These are phyloP conservation scores for Pseudotriccus pelzelni DNA, from an alignment of 2,797 vertebrate genomes.

Conservation along the genomic window DNA sequence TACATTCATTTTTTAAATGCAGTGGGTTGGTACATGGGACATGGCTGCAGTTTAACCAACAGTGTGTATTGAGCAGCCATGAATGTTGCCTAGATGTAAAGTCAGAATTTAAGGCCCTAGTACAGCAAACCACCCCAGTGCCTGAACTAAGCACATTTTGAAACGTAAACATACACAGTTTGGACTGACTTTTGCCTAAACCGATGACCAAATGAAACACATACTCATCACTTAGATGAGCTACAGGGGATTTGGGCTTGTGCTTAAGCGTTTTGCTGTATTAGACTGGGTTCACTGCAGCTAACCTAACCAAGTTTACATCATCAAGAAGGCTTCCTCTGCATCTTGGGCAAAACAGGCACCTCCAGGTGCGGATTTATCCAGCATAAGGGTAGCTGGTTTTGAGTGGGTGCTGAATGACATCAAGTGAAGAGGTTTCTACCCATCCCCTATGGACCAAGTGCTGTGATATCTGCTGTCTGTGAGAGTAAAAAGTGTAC, in stretches of 20 bases:
- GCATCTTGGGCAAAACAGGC: not conserved
- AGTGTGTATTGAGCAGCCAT: not conserved
- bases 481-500: not conserved
- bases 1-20: not conserved
- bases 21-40: not conserved
- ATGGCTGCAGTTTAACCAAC: not conserved
- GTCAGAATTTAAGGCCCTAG: not conserved
- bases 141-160: not conserved
- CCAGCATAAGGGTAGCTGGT: not conserved
- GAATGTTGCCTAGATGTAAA: fast-evolving
- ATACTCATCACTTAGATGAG: not conserved
- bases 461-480: not conserved
- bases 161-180: not conserved
- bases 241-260: not conserved
- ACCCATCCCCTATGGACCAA: not conserved
- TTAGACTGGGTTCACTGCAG: not conserved
- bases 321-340: not conserved
- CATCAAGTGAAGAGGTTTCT: not conserved
- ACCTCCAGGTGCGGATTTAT: not conserved
- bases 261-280: not conserved
- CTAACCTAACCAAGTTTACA: not conserved
- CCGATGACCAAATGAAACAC: not conserved
- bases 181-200: not conserved
- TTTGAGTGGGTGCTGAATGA: not conserved
- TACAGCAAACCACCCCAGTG: not conserved